Conservation (phyloP, 1,140 invertebrate genomes). For the Aphelinus atriplicis region DNA sequence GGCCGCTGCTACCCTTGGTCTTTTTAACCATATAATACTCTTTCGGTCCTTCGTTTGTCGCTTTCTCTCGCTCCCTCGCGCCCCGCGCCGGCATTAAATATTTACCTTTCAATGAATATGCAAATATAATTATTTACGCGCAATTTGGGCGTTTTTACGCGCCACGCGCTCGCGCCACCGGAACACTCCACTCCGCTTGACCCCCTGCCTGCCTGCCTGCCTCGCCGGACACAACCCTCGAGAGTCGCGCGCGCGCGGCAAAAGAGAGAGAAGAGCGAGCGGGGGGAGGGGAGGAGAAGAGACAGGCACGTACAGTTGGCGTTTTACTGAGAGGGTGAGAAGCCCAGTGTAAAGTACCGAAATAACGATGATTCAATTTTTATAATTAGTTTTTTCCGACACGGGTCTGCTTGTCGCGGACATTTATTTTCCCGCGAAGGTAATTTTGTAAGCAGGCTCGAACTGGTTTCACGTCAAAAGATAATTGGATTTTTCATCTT, state of each 20-base stretch:
- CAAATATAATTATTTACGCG: constrained; percentile 68
- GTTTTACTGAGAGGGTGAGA: neutral
- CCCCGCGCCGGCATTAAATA: constrained; percentile 58
- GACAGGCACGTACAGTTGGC: too few relatives aligned
- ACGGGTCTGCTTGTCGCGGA: neutral
- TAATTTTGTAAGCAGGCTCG: neutral
- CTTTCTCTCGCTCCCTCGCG: constrained; percentile 6
- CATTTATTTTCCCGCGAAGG: neutral
- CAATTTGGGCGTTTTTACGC: constrained; percentile 66
- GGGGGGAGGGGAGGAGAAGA: too few relatives aligned
- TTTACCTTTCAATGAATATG: constrained; percentile 69
- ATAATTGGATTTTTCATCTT: too few relatives aligned
- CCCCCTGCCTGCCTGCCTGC: constrained; percentile 16
- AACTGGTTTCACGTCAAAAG: too few relatives aligned
- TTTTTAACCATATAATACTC: constrained; percentile 22
- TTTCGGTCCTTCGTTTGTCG: constrained; percentile 30
- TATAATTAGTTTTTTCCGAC: constrained; percentile 36
- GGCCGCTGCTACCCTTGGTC: constrained; percentile 44
- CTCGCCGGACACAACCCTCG: too few relatives aligned
- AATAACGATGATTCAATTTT: constrained; percentile 40
- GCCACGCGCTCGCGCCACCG: constrained; percentile 33
- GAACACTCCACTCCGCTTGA: constrained; percentile 33
- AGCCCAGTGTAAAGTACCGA: constrained; percentile 21
- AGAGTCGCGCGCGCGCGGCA: too few relatives aligned
- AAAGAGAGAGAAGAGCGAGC: too few relatives aligned